Evolutionary conservation across 2,888 invertebrate genomes (phyloP).

Genomic region (Melinaea marsaeus): DNA sequence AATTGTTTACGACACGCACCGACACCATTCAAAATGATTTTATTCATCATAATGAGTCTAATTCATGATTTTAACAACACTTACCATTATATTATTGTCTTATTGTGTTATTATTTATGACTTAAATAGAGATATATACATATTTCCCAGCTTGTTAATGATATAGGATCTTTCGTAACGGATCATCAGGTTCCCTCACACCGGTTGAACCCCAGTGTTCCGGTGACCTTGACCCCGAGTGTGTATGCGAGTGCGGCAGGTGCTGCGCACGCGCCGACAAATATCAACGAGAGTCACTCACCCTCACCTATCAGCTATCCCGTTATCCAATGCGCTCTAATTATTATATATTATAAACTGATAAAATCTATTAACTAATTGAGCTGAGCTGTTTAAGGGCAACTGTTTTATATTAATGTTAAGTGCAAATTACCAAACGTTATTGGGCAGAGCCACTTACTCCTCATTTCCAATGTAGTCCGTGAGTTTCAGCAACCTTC

Average conservation of each 20-base stretch:
- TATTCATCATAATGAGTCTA: too few relatives aligned
- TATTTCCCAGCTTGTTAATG: too few relatives aligned
- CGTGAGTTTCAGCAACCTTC: slow-evolving; percentile 1
- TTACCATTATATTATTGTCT: too few relatives aligned
- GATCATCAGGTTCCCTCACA: slow-evolving; percentile 11
- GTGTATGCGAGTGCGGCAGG: slow-evolving; percentile 40
- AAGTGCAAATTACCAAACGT: not conserved
- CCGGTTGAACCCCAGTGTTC: slow-evolving; percentile 32
- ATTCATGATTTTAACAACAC: too few relatives aligned
- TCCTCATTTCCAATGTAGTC: slow-evolving; percentile 4
- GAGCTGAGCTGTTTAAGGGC: slow-evolving; percentile 20
- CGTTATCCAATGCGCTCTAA: slow-evolving; percentile 30
- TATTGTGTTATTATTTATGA: too few relatives aligned
- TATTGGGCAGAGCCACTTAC: not conserved
- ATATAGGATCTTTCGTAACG: not conserved
- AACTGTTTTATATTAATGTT: not conserved
- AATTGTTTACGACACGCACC: slow-evolving; percentile 25
- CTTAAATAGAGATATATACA: too few relatives aligned
- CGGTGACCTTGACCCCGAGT: slow-evolving; percentile 33
- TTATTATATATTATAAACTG: slow-evolving; percentile 16
- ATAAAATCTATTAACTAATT: slow-evolving; percentile 22
- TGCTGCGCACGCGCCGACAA: slow-evolving; percentile 41
- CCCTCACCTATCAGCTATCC: slow-evolving; percentile 38
- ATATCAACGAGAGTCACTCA: slow-evolving; percentile 64
- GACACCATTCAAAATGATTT: slow-evolving; percentile 11